A percentile compares a stretch with the other conserved stretches of the same genome.
Conservation (phyloP, 2,113 vertebrate species). For the Cyprinodon brontotheroides region DNA sequence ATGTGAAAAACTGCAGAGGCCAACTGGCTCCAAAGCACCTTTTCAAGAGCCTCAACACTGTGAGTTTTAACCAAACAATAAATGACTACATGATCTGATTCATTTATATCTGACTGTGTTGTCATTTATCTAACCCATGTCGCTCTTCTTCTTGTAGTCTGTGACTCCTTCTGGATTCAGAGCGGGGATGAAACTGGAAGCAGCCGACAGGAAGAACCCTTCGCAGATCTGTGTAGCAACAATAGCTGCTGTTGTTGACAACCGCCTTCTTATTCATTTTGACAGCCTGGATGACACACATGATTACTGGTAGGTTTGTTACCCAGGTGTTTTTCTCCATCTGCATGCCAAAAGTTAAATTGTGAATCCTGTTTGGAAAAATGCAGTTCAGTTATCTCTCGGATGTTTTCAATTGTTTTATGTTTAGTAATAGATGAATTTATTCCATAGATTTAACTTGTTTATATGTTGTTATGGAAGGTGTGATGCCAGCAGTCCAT, state of each 20-base stretch:
- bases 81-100: background rate
- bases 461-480: slow-evolving; percentile 56
- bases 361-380: background rate
- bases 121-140: background rate
- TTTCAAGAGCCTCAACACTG: slow-evolving; percentile 88
- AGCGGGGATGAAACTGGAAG: slow-evolving; percentile 92
- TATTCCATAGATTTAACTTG: background rate
- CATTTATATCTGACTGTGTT: background rate
- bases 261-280: slow-evolving; percentile 88
- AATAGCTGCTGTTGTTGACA: slow-evolving; percentile 85
- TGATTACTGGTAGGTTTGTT: slow-evolving; percentile 85
- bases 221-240: slow-evolving; percentile 87
- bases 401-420: background rate
- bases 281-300: slow-evolving; percentile 91
- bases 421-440: background rate
- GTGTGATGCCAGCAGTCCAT: slow-evolving; percentile 92
- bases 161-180: slow-evolving; percentile 89
- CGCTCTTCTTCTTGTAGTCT: slow-evolving; percentile 71
- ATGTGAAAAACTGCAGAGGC: slow-evolving; percentile 89
- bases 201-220: slow-evolving; percentile 89
- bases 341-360: too few relatives aligned
- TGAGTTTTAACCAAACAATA: slow-evolving; percentile 60
- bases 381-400: background rate
- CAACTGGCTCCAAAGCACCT: slow-evolving; percentile 89
- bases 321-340: background rate